Percentiles rank a stretch among this genome's conserved stretches.
Evolutionary conservation across 2,888 invertebrate species (phyloP).

Genomic region (Phaedon cochleariae): DNA sequence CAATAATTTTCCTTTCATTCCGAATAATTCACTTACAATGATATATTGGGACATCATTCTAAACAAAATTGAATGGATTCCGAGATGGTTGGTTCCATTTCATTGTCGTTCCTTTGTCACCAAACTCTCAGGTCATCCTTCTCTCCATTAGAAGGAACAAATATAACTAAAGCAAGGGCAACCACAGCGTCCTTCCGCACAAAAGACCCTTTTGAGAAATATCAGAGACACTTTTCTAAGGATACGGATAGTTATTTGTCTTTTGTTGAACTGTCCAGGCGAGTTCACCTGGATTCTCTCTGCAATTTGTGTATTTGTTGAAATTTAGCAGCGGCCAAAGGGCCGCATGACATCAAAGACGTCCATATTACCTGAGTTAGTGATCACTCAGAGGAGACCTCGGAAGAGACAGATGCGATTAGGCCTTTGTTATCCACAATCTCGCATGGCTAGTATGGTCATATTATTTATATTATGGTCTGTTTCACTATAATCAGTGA

Average conservation of each 20-base stretch:
- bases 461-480: too few relatives aligned
- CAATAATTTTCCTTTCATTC: not conserved
- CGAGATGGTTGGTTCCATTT: too few relatives aligned
- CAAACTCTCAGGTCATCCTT: conserved; percentile 40
- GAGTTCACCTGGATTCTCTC: conserved; percentile 51
- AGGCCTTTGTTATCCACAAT: conserved; percentile 38
- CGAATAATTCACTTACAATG: conserved; percentile 15
- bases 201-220: conserved; percentile 38
- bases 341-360: conserved; percentile 50
- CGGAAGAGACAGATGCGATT: conserved; percentile 52
- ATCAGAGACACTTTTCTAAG: conserved; percentile 51
- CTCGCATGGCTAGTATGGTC: conserved; percentile 10
- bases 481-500: not conserved
- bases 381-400: conserved; percentile 40
- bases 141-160: conserved; percentile 41
- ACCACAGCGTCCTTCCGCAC: conserved; percentile 49
- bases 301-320: conserved; percentile 53
- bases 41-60: conserved; percentile 31
- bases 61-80: conserved; percentile 38
- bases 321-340: conserved; percentile 48
- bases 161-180: conserved; percentile 45
- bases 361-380: conserved; percentile 49
- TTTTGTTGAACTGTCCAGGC: conserved; percentile 48
- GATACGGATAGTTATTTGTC: conserved; percentile 52
- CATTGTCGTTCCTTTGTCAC: conserved; percentile 26